Conservation (phyloP, 1,140 invertebrate species). For the Pygmarrhopalites habei region DNA sequence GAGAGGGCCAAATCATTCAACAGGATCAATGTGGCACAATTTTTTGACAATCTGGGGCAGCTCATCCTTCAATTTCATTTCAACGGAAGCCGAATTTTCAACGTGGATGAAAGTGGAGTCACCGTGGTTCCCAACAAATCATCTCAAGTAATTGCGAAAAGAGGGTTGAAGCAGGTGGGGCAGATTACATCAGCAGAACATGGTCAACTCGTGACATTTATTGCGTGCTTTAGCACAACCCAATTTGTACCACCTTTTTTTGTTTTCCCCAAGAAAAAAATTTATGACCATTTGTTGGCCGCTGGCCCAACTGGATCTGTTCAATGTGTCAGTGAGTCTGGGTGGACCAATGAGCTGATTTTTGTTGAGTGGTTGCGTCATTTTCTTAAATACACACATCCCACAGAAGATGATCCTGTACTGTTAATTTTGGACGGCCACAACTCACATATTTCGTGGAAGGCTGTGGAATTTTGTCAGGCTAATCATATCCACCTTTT, state of each 20-base stretch:
- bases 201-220: neutral
- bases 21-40: neutral
- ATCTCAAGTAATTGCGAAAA: neutral
- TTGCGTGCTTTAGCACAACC: neutral
- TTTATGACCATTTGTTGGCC: neutral
- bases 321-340: neutral
- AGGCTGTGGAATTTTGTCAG: too few relatives aligned
- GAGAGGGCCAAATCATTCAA: too few relatives aligned
- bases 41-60: neutral
- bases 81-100: too few relatives aligned
- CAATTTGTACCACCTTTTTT: neutral
- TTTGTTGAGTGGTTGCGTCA: slow-evolving; percentile 38
- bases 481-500: too few relatives aligned
- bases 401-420: slow-evolving; percentile 40
- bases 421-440: slow-evolving; percentile 45
- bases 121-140: neutral
- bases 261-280: neutral
- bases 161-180: neutral
- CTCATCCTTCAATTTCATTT: neutral
- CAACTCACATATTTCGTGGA: too few relatives aligned
- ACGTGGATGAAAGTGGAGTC: neutral
- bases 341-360: slow-evolving; percentile 35
- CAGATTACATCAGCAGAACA: neutral
- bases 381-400: slow-evolving; percentile 37
- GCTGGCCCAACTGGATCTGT: neutral